Percentiles rank a stretch among this genome's conserved stretches.
These are phyloP conservation scores for Lasioglossum marginatum DNA, from an alignment of 2,888 invertebrate species.

Conservation along the genomic window DNA sequence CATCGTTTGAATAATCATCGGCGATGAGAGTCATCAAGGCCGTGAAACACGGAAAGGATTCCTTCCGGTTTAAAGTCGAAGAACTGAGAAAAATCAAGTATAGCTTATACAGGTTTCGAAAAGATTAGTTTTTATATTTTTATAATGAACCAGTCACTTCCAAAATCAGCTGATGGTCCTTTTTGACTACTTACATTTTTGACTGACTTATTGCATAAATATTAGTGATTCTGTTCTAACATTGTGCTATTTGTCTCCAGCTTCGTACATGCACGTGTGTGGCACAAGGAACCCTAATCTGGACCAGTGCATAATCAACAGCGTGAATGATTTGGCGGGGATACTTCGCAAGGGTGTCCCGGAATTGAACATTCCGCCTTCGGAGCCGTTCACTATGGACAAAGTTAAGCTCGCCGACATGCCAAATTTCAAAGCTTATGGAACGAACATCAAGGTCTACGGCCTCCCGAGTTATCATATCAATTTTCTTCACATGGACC, in stretches of 20 bases:
- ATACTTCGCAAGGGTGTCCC: constrained; percentile 76
- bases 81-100: not conserved
- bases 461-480: constrained; percentile 70
- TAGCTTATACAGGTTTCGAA: too few species aligned
- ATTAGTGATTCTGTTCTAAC: too few species aligned
- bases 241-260: constrained; percentile 33
- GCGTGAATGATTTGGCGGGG: constrained; percentile 61
- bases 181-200: too few species aligned
- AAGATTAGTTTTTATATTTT: too few species aligned
- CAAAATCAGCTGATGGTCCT: too few species aligned
- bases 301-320: constrained; percentile 74
- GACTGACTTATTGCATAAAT: too few species aligned
- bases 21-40: not conserved
- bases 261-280: constrained; percentile 77
- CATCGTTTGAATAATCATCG: not conserved
- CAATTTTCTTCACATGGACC: constrained; percentile 63
- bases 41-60: not conserved
- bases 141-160: too few species aligned
- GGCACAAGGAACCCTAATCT: constrained; percentile 77
- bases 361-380: constrained; percentile 76
- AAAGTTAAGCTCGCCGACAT: constrained; percentile 71
- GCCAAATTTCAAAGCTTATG: constrained; percentile 70
- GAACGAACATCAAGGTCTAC: constrained; percentile 71
- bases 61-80: not conserved
- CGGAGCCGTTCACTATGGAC: constrained; percentile 76